Percentiles rank a stretch among this genome's conserved stretches.
Conservation (phyloP, 2,797 vertebrate genomes). For the Lepilemur ruficaudatus region DNA sequence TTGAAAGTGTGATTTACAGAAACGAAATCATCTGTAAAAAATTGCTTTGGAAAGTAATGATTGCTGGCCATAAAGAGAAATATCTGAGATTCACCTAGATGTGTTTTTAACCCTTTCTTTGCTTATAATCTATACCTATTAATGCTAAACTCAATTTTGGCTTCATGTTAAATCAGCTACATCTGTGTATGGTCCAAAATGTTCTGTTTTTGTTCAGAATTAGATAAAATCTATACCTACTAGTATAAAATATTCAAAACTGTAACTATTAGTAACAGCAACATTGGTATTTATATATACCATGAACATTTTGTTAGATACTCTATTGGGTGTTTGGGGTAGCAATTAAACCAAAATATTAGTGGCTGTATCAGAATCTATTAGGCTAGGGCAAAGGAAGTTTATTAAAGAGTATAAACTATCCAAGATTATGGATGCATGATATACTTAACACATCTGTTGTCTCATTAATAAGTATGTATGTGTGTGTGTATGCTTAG, state of each 20-base stretch:
- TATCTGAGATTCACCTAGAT: conserved; percentile 47
- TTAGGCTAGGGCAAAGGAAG: conserved; percentile 5
- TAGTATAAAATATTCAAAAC: neutral
- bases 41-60: conserved; percentile 70
- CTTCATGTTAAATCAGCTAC: conserved; percentile 33
- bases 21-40: conserved; percentile 61
- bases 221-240: conserved; percentile 30
- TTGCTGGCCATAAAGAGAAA: conserved; percentile 65
- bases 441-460: neutral
- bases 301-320: neutral
- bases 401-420: conserved; percentile 55
- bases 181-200: neutral
- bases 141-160: conserved; percentile 33
- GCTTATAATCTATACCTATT: conserved; percentile 15
- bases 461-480: neutral
- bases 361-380: neutral
- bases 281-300: conserved; percentile 29
- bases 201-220: conserved; percentile 38
- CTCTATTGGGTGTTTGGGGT: neutral
- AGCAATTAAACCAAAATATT: neutral
- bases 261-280: conserved; percentile 1
- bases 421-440: neutral
- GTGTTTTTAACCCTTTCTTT: conserved; percentile 71
- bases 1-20: conserved; percentile 62
- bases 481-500: neutral